Evolutionary conservation across 2,797 vertebrate species (phyloP), one percentile per base, ranked within the genome.

Genomic region (Chloroceryle amazona): DNA sequence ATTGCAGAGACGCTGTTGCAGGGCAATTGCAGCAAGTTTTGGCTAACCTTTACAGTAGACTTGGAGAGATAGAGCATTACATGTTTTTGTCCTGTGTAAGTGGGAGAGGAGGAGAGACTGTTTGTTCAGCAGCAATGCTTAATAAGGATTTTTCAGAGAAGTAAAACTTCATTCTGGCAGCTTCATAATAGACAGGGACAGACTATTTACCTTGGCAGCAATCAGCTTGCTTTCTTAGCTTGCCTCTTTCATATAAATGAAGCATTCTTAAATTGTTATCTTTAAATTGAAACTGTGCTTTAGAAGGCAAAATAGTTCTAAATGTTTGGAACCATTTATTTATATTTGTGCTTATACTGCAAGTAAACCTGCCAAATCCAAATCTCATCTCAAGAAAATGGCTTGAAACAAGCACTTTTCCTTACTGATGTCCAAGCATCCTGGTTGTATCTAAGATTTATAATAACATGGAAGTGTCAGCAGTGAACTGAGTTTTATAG

Each of bases 31-130:
- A 94, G 86, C 76, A 67, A 92, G 90, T 90, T 96, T 94, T 96
- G 94, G 95, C 95, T 97, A 95, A 96, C 94, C 86, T 95, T 96
- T 94, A 65, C 82, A 67, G 80, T 66, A 90, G 67, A 10, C 90
- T 91, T 95, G 92, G 81, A 81, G 74, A 88, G 91, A 95, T n/a
- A 55, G 80, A 78, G 74, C 90, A 82, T 88, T 84, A 41, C 83
- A 57, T 75, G 80, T 51, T 95, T 81, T 96, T 89, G 89, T 96
- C 57, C 82, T 90, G 88, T 72, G 62, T 79, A 66, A 97, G 93
- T 81, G 60, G 70, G 73, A 93, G 80, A 93, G 93, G 80, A 86
- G 83, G 67, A 75, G 46, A 91, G 35, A 41, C 28, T 0, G 1
- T 90, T 91, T 94, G 68, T 89, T 88, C 72, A 81, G 73, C 82